Base-by-base conservation (phyloP, 2,888 invertebrate genomes). In the Himalopsyche kuldschensis region DNA sequence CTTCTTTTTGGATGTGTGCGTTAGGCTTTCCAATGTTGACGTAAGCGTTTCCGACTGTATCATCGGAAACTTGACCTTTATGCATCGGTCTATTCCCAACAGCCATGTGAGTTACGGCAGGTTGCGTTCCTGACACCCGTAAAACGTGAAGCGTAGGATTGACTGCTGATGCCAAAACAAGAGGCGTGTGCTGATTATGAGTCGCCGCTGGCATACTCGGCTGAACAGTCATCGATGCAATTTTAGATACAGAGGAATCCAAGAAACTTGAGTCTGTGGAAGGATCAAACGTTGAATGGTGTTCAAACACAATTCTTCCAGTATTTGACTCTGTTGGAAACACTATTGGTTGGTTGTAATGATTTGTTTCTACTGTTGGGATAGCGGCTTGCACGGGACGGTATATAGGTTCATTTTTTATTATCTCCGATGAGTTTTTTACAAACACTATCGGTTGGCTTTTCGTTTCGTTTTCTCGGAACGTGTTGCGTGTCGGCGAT, bases 1-100 rank as follows among this genome's bases (percentile, higher is more conserved):
- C 80, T 75, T 86, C 85, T 80, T 85, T 87, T 86, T 90, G 89
- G 82, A 90, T 88, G 84, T 90, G 89, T 4, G 90, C 90, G 87
- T 90, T 90, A 0, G 90, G 89, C 87, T 90, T 90, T 41, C 89
- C 90, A 84, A 90, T 90, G 87, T 90, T 90, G 3, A 90, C 90
- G 85, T 90, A 90, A 11, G 89, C 88, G 84, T 89, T 89, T 6
- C 88, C 88, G 48, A 90, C 87, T 80, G 89, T 89, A 81, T 89
- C 90, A 86, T 90, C 90, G 10, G 89, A 88, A 15, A 90, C 90
- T 86, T 90, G 89, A 3, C 89, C 90, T 86, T 90, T 90, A 82
- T 89, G 89, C 88, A 90, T 89, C 2, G 86, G 84, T 75, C 82
- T 81, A 63, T 85, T 85, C n/a, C 86, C 87, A 20, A 86, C 84